Base-by-base conservation (phyloP, 2,113 vertebrate genomes). In the Parus major region DNA sequence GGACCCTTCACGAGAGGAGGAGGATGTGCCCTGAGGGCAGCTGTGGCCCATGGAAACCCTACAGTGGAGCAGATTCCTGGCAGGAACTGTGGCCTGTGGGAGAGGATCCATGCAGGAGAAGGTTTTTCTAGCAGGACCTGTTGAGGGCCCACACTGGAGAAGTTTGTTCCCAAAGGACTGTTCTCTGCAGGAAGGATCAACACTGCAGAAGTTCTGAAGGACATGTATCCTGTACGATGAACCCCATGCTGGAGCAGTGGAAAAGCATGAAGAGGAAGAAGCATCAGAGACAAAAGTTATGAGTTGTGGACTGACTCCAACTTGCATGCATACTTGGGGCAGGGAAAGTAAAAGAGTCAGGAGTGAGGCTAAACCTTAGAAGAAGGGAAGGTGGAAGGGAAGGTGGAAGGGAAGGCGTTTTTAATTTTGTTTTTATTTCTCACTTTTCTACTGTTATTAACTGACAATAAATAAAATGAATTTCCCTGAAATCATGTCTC, bases 1-100 rank as follows among this genome's bases (percentile, higher is more conserved):
- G 15, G 11, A 61, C 6, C 12, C 39, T 6, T 2, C 3, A 9
- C 0, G 0, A 9, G 39, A 88, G 20, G 11, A 83, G 25, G 9
- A 1, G 12, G 4, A 20, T n/a, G 9, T 46, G 15, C 22, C 44
- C 33, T 28, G 23, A 52, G 33, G 17, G 33, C 52, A 55, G 6
- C 44, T 72, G 28, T 1, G 15, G 42, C 22, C 19, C 12, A 5
- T 15, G 46, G 50, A 70, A 64, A 92, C 7, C 10, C n/a, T 16
- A 2, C 14, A 42, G 8, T 23, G 47, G 17, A 75, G 36, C 36
- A 56, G 36, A 29, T 10, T 89, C 35, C 22, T 36, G 15, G 18
- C 20, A 79, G 41, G 12, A 50, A 2, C 60, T 57, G 27, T 71
- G 72, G 17, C 10, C 35, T 42, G 3, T 39, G 25, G 33, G 33